Evolutionary conservation across 2,797 vertebrate species (phyloP).

Genomic region (Caiman crocodilus): DNA sequence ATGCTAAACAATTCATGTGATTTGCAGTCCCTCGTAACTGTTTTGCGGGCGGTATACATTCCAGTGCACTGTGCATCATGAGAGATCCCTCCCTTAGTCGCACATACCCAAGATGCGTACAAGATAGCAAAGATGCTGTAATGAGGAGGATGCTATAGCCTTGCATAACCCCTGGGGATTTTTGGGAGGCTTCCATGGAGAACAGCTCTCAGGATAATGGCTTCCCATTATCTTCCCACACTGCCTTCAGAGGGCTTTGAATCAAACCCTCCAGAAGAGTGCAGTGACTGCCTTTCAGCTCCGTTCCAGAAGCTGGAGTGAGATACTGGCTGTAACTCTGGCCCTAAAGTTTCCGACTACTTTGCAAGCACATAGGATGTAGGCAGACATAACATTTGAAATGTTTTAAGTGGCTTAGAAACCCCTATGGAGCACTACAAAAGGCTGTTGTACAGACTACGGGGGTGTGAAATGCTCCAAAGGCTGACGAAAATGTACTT

Average conservation of each 20-base stretch:
- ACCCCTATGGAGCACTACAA: too few species aligned
- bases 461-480: too few species aligned
- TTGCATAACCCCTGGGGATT: accelerated
- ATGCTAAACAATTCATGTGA: not conserved
- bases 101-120: not conserved
- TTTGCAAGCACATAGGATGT: not conserved
- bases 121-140: not conserved
- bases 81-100: not conserved
- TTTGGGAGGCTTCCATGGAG: accelerated
- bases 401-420: too few species aligned
- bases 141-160: not conserved
- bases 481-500: too few species aligned
- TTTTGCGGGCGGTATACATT: not conserved
- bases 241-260: not conserved
- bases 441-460: too few species aligned
- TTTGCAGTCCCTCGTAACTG: not conserved
- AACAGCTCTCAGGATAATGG: not conserved
- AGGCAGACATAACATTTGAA: accelerated
- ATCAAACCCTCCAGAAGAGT: not conserved
- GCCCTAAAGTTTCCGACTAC: accelerated
- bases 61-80: accelerated
- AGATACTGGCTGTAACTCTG: not conserved
- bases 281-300: accelerated
- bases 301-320: not conserved
- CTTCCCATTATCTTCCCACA: too few species aligned